Evolutionary conservation across 2,113 vertebrate species (phyloP).

Genomic region (Perognathus longimembris): DNA sequence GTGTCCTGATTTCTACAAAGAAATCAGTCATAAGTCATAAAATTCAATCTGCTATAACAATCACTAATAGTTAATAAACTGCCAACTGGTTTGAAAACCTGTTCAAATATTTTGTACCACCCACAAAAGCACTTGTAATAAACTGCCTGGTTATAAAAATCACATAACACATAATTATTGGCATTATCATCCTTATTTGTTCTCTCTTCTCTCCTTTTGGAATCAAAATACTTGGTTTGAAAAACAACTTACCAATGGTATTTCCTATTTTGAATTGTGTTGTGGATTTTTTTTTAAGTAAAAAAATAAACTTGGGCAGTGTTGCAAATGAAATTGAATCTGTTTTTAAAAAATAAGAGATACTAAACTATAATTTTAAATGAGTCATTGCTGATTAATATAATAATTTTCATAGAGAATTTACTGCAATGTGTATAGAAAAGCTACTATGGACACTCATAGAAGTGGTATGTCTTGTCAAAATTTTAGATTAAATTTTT

Average conservation of each 20-base stretch:
- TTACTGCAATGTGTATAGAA: slow-evolving; percentile 69
- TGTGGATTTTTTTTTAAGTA: slow-evolving; percentile 55
- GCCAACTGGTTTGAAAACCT: slow-evolving; percentile 82
- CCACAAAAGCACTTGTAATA: slow-evolving; percentile 85
- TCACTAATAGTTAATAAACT: slow-evolving; percentile 86
- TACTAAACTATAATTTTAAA: slow-evolving; percentile 73
- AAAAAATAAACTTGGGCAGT: slow-evolving; percentile 63
- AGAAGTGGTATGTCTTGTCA: slow-evolving; percentile 57
- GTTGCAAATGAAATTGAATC: slow-evolving; percentile 73
- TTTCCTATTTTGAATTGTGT: slow-evolving; percentile 78
- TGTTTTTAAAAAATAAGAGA: slow-evolving; percentile 71
- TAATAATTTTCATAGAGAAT: slow-evolving; percentile 76
- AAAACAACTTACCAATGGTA: slow-evolving; percentile 74
- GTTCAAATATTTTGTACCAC: slow-evolving; percentile 86
- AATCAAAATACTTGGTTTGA: slow-evolving; percentile 64
- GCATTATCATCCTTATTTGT: slow-evolving; percentile 80
- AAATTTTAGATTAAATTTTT: slow-evolving; percentile 62
- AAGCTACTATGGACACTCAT: slow-evolving; percentile 65
- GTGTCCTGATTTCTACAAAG: slow-evolving; percentile 55
- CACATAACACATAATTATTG: slow-evolving; percentile 85
- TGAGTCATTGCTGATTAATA: slow-evolving; percentile 80
- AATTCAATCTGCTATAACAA: slow-evolving; percentile 86
- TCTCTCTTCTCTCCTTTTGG: slow-evolving; percentile 65
- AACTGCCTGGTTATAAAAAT: slow-evolving; percentile 86
- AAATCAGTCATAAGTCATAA: slow-evolving; percentile 81